Evolutionary conservation across 2,113 vertebrate species (phyloP).

Genomic region (Gymnorhina tibicen): DNA sequence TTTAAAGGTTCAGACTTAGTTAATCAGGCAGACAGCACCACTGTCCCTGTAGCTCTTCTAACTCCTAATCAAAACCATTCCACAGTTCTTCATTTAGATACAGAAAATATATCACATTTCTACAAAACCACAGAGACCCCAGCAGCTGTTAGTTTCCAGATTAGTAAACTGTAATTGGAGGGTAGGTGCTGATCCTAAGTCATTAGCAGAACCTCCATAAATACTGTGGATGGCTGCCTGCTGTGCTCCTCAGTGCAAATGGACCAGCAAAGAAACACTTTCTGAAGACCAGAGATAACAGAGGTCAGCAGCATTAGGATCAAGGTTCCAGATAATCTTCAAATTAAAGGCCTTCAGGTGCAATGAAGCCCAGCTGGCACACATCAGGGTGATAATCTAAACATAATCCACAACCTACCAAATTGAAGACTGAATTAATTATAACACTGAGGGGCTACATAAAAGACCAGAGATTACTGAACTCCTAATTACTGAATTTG

Average conservation of each 20-base stretch:
- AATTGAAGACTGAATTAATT: background rate
- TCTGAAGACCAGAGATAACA: conserved; percentile 38
- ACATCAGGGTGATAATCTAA: conserved; percentile 2
- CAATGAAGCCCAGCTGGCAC: conserved; percentile 5
- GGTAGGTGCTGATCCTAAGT: background rate
- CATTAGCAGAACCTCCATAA: background rate
- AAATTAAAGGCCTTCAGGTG: conserved; percentile 35
- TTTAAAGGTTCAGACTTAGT: background rate
- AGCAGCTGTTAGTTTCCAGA: conserved; percentile 20
- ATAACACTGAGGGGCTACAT: background rate
- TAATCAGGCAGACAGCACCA: background rate
- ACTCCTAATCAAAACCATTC: background rate
- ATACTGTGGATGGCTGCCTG: background rate
- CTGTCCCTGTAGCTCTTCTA: background rate
- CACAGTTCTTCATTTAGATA: background rate
- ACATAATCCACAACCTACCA: background rate
- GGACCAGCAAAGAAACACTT: background rate
- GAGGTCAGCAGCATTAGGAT: conserved; percentile 7
- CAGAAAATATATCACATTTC: background rate
- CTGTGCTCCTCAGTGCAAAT: background rate
- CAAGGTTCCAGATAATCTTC: conserved; percentile 8
- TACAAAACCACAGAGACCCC: background rate
- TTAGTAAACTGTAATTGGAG: conserved; percentile 16
- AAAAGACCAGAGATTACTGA: background rate
- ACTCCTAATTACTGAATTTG: conserved; percentile 2